phyloP scores from a whole-genome alignment of 2,888 invertebrate species.

The Ptycholaimellus sp. region DNA sequence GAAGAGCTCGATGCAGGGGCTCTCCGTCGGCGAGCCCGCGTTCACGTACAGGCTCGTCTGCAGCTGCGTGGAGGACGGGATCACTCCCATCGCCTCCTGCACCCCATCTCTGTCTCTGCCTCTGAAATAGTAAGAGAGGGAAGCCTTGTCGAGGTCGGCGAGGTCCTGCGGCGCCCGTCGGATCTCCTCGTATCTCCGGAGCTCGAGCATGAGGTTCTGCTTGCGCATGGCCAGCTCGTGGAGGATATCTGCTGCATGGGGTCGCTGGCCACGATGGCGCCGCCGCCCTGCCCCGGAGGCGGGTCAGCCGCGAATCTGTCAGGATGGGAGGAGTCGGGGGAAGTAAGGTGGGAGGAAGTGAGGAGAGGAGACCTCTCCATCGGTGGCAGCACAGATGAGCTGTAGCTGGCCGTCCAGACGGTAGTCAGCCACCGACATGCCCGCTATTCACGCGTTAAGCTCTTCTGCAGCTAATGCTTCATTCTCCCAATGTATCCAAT shows the following conservation, averaged over 20 bases:
- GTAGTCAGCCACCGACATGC: slow-evolving; percentile 58
- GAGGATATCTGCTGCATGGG: slow-evolving; percentile 46
- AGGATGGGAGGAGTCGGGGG: too few species aligned
- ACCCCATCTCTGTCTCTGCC: too few species aligned
- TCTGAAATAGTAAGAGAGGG: too few species aligned
- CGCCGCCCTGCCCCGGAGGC: too few species aligned
- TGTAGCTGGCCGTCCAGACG: slow-evolving; percentile 50
- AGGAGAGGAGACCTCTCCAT: slow-evolving; percentile 77
- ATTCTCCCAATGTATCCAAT: too few species aligned
- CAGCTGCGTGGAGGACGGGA: slow-evolving; percentile 51
- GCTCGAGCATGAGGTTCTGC: slow-evolving; percentile 50
- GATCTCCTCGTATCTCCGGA: slow-evolving; percentile 30
- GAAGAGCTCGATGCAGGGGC: slow-evolving; percentile 44
- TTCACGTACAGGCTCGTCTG: slow-evolving; percentile 48
- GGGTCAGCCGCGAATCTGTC: too few species aligned
- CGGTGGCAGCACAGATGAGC: slow-evolving; percentile 52
- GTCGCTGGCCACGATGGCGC: slow-evolving; percentile 32
- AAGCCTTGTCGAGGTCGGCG: too few species aligned
- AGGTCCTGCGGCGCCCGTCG: slow-evolving; percentile 25
- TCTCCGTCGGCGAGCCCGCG: slow-evolving; percentile 28
- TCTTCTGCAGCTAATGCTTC: too few species aligned
- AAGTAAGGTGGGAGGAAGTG: too few species aligned
- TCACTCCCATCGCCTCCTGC: too few species aligned
- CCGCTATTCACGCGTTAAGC: slow-evolving; percentile 45
- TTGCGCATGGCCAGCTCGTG: slow-evolving; percentile 53